Base-by-base conservation (phyloP, 2,113 vertebrate genomes). In the Deroptyus accipitrinus region DNA sequence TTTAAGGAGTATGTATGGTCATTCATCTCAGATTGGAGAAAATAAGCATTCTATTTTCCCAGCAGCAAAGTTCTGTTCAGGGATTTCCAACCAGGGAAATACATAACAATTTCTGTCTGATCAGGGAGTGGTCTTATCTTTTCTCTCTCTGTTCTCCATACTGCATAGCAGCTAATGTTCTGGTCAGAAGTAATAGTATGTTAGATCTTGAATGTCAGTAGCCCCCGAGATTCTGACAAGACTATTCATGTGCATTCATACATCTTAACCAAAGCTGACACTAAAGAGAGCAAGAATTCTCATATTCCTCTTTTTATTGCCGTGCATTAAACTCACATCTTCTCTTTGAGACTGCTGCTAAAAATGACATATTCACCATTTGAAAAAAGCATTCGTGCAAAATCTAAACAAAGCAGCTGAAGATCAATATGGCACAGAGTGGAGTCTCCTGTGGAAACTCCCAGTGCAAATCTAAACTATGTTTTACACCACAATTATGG, bases 241-340 rank as follows among this genome's bases (percentile, higher is more conserved):
- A 86, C 92, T 94, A 91, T 96, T 96, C 95, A 92, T 96, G 92
- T 96, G 95, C 92, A 94, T 95, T 94, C 96, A 90, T 84, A 96
- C 5, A 22, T 93, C 94, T 95, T 96, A 96, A 96, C 62, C 88
- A 90, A 93, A 97, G 92, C 95, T 96, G 95, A 96, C 96, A 96
- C 94, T 93, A 86, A 96, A 96, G 93, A 95, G 88, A 94, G 66
- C 44, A 90, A 96, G 95, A 95, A 95, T 92, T 79, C 95, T 95
- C 80, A 89, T 96, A 92, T 96, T 96, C 94, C 70, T 92, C 88
- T 87, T 95, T 93, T 96, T 96, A 96, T 93, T 85, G 91, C 92
- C 0, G 0, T 67, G 86, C 70, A 89, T 91, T 89, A 95, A 88
- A 75, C 83, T 84, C 95, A 46, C 31, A 86, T 95, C 76, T 90